Conservation (phyloP, 2,888 invertebrate species). For the Lycia hirtaria region DNA sequence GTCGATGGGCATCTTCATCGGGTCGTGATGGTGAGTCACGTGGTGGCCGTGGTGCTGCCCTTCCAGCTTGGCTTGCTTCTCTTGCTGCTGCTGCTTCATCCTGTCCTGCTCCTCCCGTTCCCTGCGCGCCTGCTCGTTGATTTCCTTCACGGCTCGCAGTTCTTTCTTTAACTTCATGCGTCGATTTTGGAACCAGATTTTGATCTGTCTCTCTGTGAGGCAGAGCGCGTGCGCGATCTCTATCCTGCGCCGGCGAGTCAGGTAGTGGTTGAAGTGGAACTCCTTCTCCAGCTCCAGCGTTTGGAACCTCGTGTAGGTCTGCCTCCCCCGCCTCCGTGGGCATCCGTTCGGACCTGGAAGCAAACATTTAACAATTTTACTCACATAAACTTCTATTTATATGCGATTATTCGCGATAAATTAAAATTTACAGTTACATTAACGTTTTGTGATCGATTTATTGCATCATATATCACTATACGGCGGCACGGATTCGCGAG, state of each 20-base stretch:
- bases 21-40: conserved; percentile 90
- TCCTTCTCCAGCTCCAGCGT: conserved; percentile 99
- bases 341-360: conserved; percentile 97
- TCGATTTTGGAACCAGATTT: conserved; percentile 98
- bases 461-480: conserved; percentile 73
- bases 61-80: conserved; percentile 93
- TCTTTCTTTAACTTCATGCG: conserved; percentile 99
- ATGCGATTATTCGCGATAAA: conserved; percentile 48
- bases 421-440: conserved; percentile 58
- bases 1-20: conserved; percentile 90
- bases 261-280: conserved; percentile 99
- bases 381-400: conserved; percentile 42
- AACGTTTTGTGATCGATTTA: conserved; percentile 69
- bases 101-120: conserved; percentile 96
- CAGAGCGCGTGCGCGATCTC: conserved; percentile 98
- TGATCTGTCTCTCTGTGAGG: conserved; percentile 98
- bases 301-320: conserved; percentile 99
- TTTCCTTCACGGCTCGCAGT: conserved; percentile 96
- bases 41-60: conserved; percentile 89
- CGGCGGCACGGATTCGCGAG: conserved; percentile 67
- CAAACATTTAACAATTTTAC: conserved; percentile 50
- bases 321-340: conserved; percentile 96
- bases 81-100: conserved; percentile 95
- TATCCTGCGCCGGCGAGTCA: conserved; percentile 97
- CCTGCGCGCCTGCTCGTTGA: conserved; percentile 96